These are phyloP conservation scores for Hypothenemus hampei DNA, from an alignment of 1,140 invertebrate species.

Conservation along the genomic window DNA sequence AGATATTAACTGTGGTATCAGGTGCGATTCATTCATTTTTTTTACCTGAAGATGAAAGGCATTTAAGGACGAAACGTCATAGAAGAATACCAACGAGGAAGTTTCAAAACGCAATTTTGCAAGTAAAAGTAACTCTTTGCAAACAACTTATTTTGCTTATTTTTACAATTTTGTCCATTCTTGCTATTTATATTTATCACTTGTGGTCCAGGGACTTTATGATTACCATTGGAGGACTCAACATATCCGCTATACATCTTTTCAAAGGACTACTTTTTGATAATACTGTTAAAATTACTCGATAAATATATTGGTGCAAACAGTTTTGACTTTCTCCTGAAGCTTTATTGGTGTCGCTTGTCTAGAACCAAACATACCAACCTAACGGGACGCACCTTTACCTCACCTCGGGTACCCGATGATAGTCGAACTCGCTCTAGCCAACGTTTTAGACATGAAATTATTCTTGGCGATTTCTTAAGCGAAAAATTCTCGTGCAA, in stretches of 20 bases:
- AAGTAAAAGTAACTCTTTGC: not conserved
- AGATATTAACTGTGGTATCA: not conserved
- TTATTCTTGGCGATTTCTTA: slow-evolving; percentile 9
- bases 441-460: no score
- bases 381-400: slow-evolving; percentile 40
- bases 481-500: no score
- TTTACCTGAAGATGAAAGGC: not conserved
- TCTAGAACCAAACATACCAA: slow-evolving; percentile 28
- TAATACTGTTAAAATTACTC: not conserved
- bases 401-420: slow-evolving; percentile 30
- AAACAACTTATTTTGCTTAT: not conserved
- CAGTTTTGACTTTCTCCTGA: not conserved
- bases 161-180: not conserved
- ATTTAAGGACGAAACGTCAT: not conserved
- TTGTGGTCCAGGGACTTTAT: no score
- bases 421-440: slow-evolving; percentile 30
- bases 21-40: not conserved
- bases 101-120: not conserved
- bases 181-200: no score
- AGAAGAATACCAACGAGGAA: not conserved
- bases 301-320: no score
- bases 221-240: not conserved
- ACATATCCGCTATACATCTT: not conserved
- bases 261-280: not conserved
- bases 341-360: not conserved